Evolutionary conservation across 2,113 vertebrate genomes (phyloP).

Genomic region (Delphinapterus leucas): DNA sequence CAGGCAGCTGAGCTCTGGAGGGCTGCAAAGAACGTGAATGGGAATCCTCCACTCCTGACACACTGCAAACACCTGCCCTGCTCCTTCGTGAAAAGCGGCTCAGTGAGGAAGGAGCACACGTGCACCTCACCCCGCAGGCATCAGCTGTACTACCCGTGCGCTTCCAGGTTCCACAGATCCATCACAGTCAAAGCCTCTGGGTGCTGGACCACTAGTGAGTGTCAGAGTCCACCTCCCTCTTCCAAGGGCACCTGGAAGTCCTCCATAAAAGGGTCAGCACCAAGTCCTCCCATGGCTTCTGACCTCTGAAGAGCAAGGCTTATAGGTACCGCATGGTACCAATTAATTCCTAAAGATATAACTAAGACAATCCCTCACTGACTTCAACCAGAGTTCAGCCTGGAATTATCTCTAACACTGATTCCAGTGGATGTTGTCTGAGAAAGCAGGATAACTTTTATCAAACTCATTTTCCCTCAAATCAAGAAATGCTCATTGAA

Average conservation of each 20-base stretch:
- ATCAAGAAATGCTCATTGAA: neutral
- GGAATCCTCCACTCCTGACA: neutral
- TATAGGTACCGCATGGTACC: accelerated
- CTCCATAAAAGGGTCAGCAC: neutral
- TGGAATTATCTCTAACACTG: neutral
- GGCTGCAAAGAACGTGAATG: neutral
- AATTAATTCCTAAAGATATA: neutral
- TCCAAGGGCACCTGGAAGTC: neutral
- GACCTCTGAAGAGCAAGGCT: neutral
- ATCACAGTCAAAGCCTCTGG: neutral
- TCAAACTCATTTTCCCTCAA: neutral
- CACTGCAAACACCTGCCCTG: neutral
- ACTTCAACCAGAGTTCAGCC: neutral
- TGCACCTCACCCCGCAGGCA: neutral
- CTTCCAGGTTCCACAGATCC: neutral
- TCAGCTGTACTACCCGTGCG: accelerated
- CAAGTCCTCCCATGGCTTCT: neutral
- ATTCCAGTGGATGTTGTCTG: neutral
- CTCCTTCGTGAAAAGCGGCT: neutral
- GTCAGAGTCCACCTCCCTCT: neutral
- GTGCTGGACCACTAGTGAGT: accelerated
- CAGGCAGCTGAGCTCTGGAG: neutral
- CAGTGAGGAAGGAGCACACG: neutral
- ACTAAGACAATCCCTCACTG: neutral
- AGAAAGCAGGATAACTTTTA: neutral